Percentiles rank a stretch among this genome's conserved stretches.
Evolutionary conservation across 1,140 invertebrate species (phyloP).

Genomic region (Bombyx mandarina): DNA sequence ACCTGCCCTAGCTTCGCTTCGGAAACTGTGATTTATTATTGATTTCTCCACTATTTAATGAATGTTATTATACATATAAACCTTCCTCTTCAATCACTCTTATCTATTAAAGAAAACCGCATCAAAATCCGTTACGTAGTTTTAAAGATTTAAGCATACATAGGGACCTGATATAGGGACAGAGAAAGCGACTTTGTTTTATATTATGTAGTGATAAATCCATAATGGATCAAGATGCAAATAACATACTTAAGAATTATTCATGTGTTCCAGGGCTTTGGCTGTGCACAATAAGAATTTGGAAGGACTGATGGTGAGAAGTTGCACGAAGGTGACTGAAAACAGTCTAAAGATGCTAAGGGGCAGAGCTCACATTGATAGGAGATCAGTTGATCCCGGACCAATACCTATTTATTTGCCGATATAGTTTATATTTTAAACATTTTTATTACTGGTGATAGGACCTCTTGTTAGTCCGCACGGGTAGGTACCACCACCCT

Average conservation of each 20-base stretch:
- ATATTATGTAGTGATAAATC: background rate
- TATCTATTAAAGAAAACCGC: no score
- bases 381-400: constrained; percentile 30
- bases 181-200: no score
- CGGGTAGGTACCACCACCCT: no score
- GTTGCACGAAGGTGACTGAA: constrained; percentile 71
- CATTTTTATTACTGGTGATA: no score
- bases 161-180: no score
- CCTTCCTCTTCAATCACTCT: no score
- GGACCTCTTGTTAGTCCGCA: no score
- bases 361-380: constrained; percentile 60
- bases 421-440: constrained; percentile 16
- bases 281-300: constrained; percentile 59
- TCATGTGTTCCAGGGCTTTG: constrained; percentile 54
- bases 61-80: no score
- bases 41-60: no score
- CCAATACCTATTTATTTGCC: constrained; percentile 40
- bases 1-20: no score
- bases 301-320: constrained; percentile 60
- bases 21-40: no score
- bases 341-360: constrained; percentile 65
- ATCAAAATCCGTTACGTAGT: background rate
- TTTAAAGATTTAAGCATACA: no score
- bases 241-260: background rate
- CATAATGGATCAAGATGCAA: constrained; percentile 1